Base-by-base conservation (phyloP, 2,797 vertebrate genomes). In the Mus spretus region DNA sequence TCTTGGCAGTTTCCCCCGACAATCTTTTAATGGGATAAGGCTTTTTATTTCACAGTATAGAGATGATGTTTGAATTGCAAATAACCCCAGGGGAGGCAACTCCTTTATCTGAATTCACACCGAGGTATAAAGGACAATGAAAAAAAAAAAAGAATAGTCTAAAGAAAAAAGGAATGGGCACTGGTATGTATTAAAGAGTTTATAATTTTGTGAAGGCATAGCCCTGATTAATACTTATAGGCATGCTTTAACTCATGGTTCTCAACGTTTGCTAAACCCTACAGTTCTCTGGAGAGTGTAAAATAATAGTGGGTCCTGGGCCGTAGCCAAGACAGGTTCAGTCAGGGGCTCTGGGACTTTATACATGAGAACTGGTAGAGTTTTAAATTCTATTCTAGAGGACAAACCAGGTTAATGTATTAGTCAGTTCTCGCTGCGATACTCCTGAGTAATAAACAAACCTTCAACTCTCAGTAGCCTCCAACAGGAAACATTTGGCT, bases 31-130 rank as follows among this genome's bases (percentile, higher is more conserved):
- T 5, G 15, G 70, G n/a, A 61, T 44, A 83, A 97, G 77, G 67
- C 67, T 93, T 95, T 88, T 85, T 80, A 84, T 94, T 86, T 53
- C 12, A 77, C 61, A 84, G 85, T 70, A 80, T 55, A 63, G 57
- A 87, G 85, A 93, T 63, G 85, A 95, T 93, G 74, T 89, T 91
- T 92, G 72, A 67, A 88, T 65, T 92, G 59, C 77, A 95, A 91
- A 84, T 91, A 91, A 92, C 86, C 81, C 77, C 80, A 81, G 61
- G 6, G 65, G 50, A 93, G 24, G 87, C 15, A 84, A 91, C 37
- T 88, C 57, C 84, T 88, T 94, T 91, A 55, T 94, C 65, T 90
- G 85, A 94, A 94, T 88, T 85, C 88, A 90, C 37, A 78, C 20
- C 63, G 34, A 90, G 59, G 72, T 61, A 44, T 75, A 93, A 96